A percentile compares a stretch with the other conserved stretches of the same genome.
Evolutionary conservation across 2,888 invertebrate genomes (phyloP).

Genomic region (Auanema freiburgensis): DNA sequence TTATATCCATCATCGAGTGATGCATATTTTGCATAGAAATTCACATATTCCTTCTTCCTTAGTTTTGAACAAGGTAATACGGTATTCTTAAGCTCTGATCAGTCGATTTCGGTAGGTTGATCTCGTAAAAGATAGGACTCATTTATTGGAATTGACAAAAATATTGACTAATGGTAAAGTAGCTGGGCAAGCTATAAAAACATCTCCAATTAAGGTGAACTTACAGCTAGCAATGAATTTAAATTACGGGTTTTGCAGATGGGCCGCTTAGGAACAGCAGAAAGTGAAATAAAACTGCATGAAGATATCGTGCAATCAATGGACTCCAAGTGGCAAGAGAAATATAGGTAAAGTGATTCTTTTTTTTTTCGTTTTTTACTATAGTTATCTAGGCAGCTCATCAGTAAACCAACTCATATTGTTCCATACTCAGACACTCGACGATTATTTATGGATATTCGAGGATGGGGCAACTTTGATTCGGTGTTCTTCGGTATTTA

Average conservation of each 20-base stretch:
- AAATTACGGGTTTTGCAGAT: slow-evolving; percentile 27
- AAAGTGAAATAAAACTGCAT: slow-evolving; percentile 26
- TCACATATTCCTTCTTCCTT: slow-evolving; percentile 71
- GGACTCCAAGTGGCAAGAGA: slow-evolving; percentile 52
- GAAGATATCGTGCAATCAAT: slow-evolving; percentile 15
- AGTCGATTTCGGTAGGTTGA: slow-evolving; percentile 65
- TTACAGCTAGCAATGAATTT: no score
- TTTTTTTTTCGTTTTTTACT: background rate
- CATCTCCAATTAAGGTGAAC: slow-evolving; percentile 20
- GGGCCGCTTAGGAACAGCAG: slow-evolving; percentile 30
- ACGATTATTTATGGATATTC: slow-evolving; percentile 53
- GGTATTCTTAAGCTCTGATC: no score
- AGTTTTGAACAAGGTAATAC: slow-evolving; percentile 81
- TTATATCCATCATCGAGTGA: slow-evolving; percentile 60
- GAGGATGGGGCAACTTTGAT: slow-evolving; percentile 79
- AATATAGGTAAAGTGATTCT: slow-evolving; percentile 34
- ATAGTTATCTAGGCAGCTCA: slow-evolving; percentile 27
- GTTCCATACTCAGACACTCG: slow-evolving; percentile 51
- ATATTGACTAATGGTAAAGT: slow-evolving; percentile 73
- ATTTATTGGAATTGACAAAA: slow-evolving; percentile 76
- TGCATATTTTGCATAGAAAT: slow-evolving; percentile 59
- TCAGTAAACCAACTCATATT: slow-evolving; percentile 53
- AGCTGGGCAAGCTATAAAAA: slow-evolving; percentile 51
- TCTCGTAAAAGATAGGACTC: slow-evolving; percentile 72
- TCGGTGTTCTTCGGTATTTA: slow-evolving; percentile 79